Evolutionary conservation across 2,888 invertebrate species (phyloP), one percentile per base, ranked within the genome.

Genomic region (Venustoraphidia nigricollis): DNA sequence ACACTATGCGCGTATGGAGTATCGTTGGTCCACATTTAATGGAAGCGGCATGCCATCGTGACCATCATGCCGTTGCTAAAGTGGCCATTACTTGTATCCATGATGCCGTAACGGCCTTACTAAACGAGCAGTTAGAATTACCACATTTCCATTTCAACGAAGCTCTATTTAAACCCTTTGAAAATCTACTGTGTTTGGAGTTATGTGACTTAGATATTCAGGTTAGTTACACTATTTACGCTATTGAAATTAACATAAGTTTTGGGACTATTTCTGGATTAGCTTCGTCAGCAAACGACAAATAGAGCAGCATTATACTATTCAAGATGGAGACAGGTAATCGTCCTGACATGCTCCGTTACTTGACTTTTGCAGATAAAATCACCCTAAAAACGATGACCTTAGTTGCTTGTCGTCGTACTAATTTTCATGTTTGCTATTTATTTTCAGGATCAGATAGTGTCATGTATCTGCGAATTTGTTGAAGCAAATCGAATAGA

Each of bases 131-230:
- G 63, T 78, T 83, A 0, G 95, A 95, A 62, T 66, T 92, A 52
- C 85, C 92, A 0, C 89, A 94, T 66, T 95, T 94, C 66, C 94
- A 95, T 63, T 92, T 95, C 64, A 93, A 95, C 63, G 95, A 95
- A 65, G 90, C 92, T 0, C 71, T 95, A 9, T 80, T 95, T 56
- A 94, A 95, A 61, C 94, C 95, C 0, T 94, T 94, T 62, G 94
- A 96, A 67, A 94, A 93, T 62, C 76, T 96, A 39, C 71, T 96
- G 1, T 94, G 93, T 62, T 75, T 94, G 59, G 95, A 96, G 62
- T 72, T 92, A 9, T 94, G 94, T 63, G 93, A 94, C 65, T 79
- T 83, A 50, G 95, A 96, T 65, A 90, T 94, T 39, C 92, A 93
- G 72, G 88, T 83, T 63, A 57, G 53, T 51, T 41, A 37, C 39